phyloP scores from a whole-genome alignment of 2,113 vertebrate species.

The Protobothrops flavoviridis region DNA sequence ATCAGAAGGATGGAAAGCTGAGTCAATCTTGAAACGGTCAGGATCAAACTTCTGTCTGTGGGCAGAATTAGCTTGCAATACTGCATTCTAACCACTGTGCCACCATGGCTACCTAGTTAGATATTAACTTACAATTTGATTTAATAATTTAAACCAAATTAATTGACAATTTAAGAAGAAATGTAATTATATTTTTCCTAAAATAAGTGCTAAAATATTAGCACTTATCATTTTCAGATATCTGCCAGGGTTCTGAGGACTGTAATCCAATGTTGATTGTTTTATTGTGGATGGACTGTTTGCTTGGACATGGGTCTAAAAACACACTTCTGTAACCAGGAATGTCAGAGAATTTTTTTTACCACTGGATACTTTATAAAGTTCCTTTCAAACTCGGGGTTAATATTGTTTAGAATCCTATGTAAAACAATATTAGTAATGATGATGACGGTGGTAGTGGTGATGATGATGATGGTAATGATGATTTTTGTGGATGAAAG shows the following conservation, averaged over 20 bases:
- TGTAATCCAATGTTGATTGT: not conserved
- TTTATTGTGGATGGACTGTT: not conserved
- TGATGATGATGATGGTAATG: not conserved
- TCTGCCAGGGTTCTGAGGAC: not conserved
- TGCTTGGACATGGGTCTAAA: not conserved
- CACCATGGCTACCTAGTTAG: not conserved
- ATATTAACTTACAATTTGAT: conserved; percentile 2
- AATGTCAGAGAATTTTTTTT: not conserved
- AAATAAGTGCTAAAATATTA: not conserved
- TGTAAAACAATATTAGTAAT: not conserved
- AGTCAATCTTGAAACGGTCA: not conserved
- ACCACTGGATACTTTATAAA: not conserved
- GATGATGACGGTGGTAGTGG: not conserved
- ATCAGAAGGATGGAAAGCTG: not conserved
- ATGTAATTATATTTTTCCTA: not conserved
- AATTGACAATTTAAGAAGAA: not conserved
- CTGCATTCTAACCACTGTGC: not conserved
- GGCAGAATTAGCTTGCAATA: not conserved
- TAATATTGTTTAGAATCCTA: not conserved
- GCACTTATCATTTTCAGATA: not conserved
- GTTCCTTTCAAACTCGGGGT: not conserved
- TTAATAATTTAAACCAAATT: not conserved
- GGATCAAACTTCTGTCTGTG: not conserved
- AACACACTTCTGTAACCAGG: not conserved
- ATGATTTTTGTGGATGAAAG: not conserved